Conservation (phyloP, 35 echinoderm and acorn worm species). For the Heliocidaris tuberculata region DNA sequence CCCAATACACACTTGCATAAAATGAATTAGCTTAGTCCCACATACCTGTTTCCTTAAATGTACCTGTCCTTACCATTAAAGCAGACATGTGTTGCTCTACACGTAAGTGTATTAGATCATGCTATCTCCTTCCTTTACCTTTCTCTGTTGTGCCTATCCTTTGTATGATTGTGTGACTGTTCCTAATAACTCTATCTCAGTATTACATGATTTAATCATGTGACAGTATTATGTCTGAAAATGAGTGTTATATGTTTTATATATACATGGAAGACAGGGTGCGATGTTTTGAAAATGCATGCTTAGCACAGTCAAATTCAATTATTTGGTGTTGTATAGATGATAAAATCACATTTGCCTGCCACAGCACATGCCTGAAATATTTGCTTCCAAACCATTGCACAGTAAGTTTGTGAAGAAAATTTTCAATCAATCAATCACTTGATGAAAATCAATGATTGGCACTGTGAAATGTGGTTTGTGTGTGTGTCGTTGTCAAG, state of each 20-base stretch:
- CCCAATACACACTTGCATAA: neutral
- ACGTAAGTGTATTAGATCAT: neutral
- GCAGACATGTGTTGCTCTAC: neutral
- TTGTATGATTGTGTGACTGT: neutral
- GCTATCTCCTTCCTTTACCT: neutral
- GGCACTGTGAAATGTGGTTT: neutral
- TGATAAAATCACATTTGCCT: neutral
- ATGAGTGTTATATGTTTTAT: neutral
- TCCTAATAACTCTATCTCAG: neutral
- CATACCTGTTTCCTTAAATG: neutral
- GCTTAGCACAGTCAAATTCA: neutral
- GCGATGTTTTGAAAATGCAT: neutral
- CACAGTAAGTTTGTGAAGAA: neutral
- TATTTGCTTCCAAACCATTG: neutral
- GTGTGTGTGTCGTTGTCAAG: neutral
- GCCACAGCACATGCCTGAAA: neutral
- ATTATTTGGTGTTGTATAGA: neutral
- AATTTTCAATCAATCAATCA: neutral
- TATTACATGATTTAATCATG: neutral
- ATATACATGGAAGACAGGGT: neutral
- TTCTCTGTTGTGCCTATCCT: neutral
- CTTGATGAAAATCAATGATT: neutral
- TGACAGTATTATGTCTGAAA: neutral
- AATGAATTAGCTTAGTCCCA: neutral
- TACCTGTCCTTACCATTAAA: neutral